Evolutionary conservation across 2,113 vertebrate genomes (phyloP).

Genomic region (Nannospalax galili): DNA sequence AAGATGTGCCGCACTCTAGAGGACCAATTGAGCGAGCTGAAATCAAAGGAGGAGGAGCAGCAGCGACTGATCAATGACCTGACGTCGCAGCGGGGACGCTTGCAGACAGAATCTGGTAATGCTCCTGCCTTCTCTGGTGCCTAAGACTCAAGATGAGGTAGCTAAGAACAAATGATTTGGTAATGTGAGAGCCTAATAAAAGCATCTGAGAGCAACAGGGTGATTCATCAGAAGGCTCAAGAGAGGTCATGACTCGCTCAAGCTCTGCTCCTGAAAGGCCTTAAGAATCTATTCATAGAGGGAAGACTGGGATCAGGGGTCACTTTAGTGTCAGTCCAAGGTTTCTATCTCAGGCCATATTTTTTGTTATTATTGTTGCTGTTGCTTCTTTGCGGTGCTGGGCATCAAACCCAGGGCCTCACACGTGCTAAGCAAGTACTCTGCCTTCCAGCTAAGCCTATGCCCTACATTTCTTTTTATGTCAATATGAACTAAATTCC

Average conservation of each 20-base stretch:
- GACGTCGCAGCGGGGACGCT: conserved; percentile 80
- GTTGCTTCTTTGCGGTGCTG: neutral
- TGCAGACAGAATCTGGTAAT: conserved; percentile 81
- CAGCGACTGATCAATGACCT: conserved; percentile 87
- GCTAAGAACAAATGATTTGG: neutral
- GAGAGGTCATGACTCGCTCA: neutral
- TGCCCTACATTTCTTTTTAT: neutral
- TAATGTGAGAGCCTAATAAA: conserved; percentile 57
- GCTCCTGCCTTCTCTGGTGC: neutral
- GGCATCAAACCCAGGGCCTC: neutral
- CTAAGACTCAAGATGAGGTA: neutral
- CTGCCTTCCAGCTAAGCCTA: too few relatives aligned
- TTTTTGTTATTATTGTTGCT: neutral
- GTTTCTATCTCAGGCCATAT: neutral
- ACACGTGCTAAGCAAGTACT: neutral
- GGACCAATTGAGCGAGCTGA: conserved; percentile 89
- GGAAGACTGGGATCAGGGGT: neutral
- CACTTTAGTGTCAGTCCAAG: neutral
- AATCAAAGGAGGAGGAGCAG: conserved; percentile 87
- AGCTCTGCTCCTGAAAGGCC: neutral
- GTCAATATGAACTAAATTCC: neutral
- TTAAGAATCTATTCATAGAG: neutral
- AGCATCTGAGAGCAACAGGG: conserved; percentile 13
- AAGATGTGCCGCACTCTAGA: conserved; percentile 87
- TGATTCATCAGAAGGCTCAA: conserved; percentile 12